Evolutionary conservation across 2,888 invertebrate species (phyloP).

Genomic region (Seira ritae): DNA sequence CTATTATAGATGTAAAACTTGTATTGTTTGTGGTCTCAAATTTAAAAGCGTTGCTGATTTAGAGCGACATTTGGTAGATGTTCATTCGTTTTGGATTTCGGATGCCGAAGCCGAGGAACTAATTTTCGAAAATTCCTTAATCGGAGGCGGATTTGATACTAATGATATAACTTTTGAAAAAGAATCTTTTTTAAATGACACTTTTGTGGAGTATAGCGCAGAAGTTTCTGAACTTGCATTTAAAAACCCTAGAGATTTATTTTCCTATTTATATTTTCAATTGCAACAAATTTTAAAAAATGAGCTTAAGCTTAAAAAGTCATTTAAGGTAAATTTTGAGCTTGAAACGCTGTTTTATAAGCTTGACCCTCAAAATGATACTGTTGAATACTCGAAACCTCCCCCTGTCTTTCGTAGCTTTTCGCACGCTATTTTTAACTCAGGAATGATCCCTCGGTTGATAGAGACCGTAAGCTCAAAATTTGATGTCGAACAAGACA

Average conservation of each 20-base stretch:
- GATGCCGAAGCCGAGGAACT: neutral
- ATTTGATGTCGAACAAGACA: neutral
- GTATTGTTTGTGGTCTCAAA: no score
- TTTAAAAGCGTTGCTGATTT: no score
- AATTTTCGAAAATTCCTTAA: no score
- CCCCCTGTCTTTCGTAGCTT: neutral
- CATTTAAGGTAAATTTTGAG: neutral
- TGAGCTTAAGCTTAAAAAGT: neutral
- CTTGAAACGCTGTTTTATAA: constrained; percentile 17
- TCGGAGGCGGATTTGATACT: no score
- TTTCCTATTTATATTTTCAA: neutral
- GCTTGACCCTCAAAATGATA: neutral
- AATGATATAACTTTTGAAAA: neutral
- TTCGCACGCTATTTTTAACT: neutral
- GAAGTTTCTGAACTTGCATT: neutral
- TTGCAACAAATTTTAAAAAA: neutral
- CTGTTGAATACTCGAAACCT: neutral
- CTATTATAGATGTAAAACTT: no score
- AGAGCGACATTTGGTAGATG: no score
- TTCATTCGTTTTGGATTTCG: no score
- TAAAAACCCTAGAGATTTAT: neutral
- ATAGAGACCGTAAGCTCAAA: neutral
- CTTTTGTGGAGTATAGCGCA: neutral
- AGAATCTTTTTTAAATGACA: neutral
- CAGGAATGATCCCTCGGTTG: neutral